phyloP scores from a whole-genome alignment of 2,113 vertebrate genomes.

The Melanocharis versteri region DNA sequence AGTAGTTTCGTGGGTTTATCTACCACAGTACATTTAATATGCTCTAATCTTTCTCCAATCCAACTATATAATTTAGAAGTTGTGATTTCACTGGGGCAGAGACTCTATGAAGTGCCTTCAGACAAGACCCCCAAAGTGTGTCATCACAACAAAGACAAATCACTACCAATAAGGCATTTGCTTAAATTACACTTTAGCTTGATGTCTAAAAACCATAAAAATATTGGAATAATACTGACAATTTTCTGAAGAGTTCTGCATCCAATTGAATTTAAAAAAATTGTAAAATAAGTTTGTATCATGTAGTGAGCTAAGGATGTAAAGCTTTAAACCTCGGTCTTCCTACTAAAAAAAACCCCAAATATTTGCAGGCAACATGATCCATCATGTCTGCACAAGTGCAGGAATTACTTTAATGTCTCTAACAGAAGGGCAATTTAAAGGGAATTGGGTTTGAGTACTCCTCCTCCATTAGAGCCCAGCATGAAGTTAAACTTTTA shows the following conservation, averaged over 20 bases:
- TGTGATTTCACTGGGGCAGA: not conserved
- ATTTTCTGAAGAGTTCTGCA: not conserved
- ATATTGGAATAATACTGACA: constrained; percentile 13
- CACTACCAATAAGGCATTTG: not conserved
- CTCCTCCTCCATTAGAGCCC: constrained; percentile 30
- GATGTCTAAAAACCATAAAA: constrained; percentile 14
- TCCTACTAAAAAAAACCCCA: not conserved
- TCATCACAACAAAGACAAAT: not conserved
- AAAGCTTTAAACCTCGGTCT: not conserved
- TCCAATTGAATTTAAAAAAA: not conserved
- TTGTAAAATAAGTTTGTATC: not conserved
- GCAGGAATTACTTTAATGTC: constrained; percentile 8
- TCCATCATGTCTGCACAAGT: not conserved
- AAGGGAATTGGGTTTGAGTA: constrained; percentile 36
- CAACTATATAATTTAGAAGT: not conserved
- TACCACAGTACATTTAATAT: not conserved
- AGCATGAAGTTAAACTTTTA: constrained; percentile 51
- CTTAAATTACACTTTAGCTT: constrained; percentile 37
- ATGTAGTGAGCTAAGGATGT: not conserved
- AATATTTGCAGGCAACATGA: not conserved
- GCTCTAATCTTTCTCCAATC: not conserved
- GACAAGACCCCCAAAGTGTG: not conserved
- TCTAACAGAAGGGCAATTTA: constrained; percentile 38
- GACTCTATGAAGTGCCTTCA: not conserved
- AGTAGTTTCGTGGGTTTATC: not conserved